Evolutionary conservation across 2,797 vertebrate genomes (phyloP), one percentile per base, ranked within the genome.

Genomic region (Benthosema pterotum): DNA sequence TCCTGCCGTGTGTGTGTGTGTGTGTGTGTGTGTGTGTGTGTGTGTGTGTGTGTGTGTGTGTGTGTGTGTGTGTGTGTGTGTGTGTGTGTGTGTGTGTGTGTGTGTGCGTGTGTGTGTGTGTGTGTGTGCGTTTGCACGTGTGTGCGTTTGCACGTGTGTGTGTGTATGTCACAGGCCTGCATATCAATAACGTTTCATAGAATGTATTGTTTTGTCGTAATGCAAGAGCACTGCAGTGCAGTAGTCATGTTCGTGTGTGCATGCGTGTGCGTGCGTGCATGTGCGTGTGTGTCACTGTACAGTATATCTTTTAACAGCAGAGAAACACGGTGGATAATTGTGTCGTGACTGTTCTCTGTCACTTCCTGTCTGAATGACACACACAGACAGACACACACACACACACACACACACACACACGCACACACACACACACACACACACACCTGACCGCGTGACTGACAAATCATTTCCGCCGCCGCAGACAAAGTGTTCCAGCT

Each of bases 221-320:
- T n/a, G n/a, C n/a, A n/a, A n/a, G n/a, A n/a, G n/a, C n/a, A n/a
- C n/a, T n/a, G n/a, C n/a, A n/a, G n/a, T n/a, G n/a, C n/a, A n/a
- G n/a, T n/a, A n/a, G n/a, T n/a, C n/a, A n/a, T n/a, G n/a, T n/a
- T n/a, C 11, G 42, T 42, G 42, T 4, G 42, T 43, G 42, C 12
- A 7, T 43, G 42, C 13, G 42, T 43, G 42, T 4, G 42, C 12
- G 42, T 5, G 42, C 12, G 42, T 4, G 42, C 1, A 13, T 5
- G 5, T 8, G 42, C 13, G 5, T 43, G 42, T 43, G 43, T 45
- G 43, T 45, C 12, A 13, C 12, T 14, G 43, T 45, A 13, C 1
- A 4, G 32, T 76, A 72, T 82, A 80, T 82, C 65, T 5, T 42
- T 84, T 76, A 76, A 55, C 74, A 64, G 17, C 59, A 52, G 71